Base-by-base conservation (phyloP, 2,888 invertebrate genomes). In the Tiphia femorata region DNA sequence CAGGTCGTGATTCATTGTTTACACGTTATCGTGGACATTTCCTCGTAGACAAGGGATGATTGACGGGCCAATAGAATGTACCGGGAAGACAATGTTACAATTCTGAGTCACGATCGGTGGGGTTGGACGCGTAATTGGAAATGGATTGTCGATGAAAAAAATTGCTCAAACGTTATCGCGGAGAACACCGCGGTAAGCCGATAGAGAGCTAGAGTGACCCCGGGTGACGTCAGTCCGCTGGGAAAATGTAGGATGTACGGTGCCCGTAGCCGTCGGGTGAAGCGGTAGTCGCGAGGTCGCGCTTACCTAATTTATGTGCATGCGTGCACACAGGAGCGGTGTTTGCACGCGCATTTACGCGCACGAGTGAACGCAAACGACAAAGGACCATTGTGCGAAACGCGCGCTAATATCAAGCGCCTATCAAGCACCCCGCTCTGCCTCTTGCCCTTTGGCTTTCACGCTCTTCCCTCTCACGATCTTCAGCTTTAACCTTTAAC, bases 311-410 rank as follows among this genome's bases (percentile, higher is more conserved):
- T 67, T 63, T 62, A 61, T 57, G 64, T 67, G 55, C 63, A 58
- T 65, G 62, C 44, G 30, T 30, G 19, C 33, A 8, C 33, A 33
- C 5, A n/a, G 29, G 42, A 2, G 51, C 17, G 25, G 47, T 10
- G 41, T 17, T 16, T 49, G 48, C 48, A 41, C 41, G 35, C 29
- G 49, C 55, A 44, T 63, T 47, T 55, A 52, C 44, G 43, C 47
- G 58, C 37, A 42, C 44, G 37, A 41, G 23, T 27, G 47, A 49
- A 41, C 25, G 48, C 43, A 41, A 48, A 57, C 68, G 57, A 80
- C 79, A 79, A 80, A 79, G 73, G 74, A 48, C 79, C 67, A 78
- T 80, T 80, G 78, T 80, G 68, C 59, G 63, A 59, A 52, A 62
- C 64, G 68, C 56, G 38, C 50, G 37, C 65, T 76, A 77, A 77